A percentile compares a stretch with the other conserved stretches of the same genome.
These are phyloP conservation scores for Papilio xuthus DNA, from an alignment of 1,140 invertebrate genomes.

Conservation along the genomic window DNA sequence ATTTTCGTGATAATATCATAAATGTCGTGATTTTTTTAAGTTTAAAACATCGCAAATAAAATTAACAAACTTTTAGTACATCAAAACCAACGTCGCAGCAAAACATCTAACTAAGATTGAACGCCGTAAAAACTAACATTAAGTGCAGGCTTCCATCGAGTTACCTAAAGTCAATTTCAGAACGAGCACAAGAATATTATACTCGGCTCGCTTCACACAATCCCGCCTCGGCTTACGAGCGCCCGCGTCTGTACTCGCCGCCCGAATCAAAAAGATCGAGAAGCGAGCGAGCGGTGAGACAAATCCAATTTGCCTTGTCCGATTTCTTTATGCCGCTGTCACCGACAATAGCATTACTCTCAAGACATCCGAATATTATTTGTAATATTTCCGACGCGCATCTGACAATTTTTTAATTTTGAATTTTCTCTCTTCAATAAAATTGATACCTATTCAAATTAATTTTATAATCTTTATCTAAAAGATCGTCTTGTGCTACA, in stretches of 20 bases:
- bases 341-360: constrained; percentile 36
- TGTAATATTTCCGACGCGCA: background rate
- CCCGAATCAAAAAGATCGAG: constrained; percentile 38
- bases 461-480: background rate
- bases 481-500: background rate
- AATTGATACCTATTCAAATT: background rate
- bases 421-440: background rate
- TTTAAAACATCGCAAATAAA: background rate
- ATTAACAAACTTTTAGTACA: constrained; percentile 2
- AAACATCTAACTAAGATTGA: constrained; percentile 23
- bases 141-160: constrained; percentile 27
- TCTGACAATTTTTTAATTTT: background rate
- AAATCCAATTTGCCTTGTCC: constrained; percentile 40
- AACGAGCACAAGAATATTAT: constrained; percentile 36
- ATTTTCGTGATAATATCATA: background rate
- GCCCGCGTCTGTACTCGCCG: constrained; percentile 35
- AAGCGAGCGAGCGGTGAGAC: constrained; percentile 38
- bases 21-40: background rate
- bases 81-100: background rate
- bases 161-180: constrained; percentile 37
- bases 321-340: constrained; percentile 39
- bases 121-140: constrained; percentile 27
- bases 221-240: constrained; percentile 33
- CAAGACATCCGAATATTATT: constrained; percentile 28
- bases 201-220: constrained; percentile 37